Evolutionary conservation across 2,888 invertebrate species (phyloP).

Genomic region (Plagodis dolabraria): DNA sequence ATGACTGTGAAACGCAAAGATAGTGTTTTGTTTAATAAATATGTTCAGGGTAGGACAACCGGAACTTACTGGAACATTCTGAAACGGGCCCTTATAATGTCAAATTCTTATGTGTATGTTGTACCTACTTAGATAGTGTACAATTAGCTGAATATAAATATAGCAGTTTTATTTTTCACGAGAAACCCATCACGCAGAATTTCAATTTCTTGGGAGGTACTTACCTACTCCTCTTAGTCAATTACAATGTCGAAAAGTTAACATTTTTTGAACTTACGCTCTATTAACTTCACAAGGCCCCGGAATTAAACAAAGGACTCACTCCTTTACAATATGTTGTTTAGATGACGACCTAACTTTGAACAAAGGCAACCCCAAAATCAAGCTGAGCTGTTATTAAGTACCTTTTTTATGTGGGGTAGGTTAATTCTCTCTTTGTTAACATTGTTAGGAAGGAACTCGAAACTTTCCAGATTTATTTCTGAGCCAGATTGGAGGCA

Average conservation of each 20-base stretch:
- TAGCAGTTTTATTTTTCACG: too few species aligned
- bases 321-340: constrained; percentile 38
- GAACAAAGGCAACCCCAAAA: constrained; percentile 51
- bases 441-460: constrained; percentile 34
- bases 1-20: too few species aligned
- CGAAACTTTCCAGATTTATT: constrained; percentile 34
- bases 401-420: constrained; percentile 42
- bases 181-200: too few species aligned
- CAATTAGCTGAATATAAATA: too few species aligned
- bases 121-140: too few species aligned
- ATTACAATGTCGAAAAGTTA: neutral
- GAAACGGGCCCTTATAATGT: too few species aligned
- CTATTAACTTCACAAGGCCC: constrained; percentile 13
- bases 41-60: too few species aligned
- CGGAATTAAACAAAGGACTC: constrained; percentile 28
- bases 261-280: constrained; percentile 8
- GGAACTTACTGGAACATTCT: too few species aligned
- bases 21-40: too few species aligned
- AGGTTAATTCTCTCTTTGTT: constrained; percentile 36
- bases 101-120: too few species aligned
- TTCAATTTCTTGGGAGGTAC: too few species aligned
- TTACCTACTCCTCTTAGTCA: neutral
- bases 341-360: constrained; percentile 40
- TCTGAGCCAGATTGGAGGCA: constrained; percentile 30
- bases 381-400: constrained; percentile 42